Evolutionary conservation across 2,797 vertebrate genomes (phyloP), one percentile per base, ranked within the genome.

Genomic region (Bovichtus diacanthus): DNA sequence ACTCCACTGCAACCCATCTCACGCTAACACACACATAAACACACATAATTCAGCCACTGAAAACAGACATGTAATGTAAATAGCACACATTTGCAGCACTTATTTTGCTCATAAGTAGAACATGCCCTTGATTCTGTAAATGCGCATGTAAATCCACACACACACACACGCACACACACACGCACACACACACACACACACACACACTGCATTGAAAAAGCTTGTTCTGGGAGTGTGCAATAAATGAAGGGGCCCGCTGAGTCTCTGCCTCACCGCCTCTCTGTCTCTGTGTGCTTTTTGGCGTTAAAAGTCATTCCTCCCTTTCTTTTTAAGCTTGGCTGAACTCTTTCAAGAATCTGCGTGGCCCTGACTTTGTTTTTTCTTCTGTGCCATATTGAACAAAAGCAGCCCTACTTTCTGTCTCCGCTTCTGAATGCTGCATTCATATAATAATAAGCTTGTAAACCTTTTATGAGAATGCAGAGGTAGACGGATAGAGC

Each of bases 281-380:
- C 76, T 62, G 61, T 82, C 79, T 85, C 46, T 74, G 38, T 67
- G 58, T 74, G 75, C 81, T 63, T 67, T 68, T 78, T 80, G 81
- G 80, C 68, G n/a, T 84, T 67, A 81, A 88, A 84, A 87, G 85
- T 90, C 88, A 82, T 88, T 71, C 85, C 80, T 83, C 54, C 74
- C 56, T 80, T 88, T 78, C 82, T 82, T 86, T 89, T 81, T 80
- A 76, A 81, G 88, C 86, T 87, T 84, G 88, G 70, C 76, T 85
- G 88, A 88, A 43, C 80, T 53, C 84, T 90, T 92, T 91, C 67
- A 90, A 56, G 63, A 53, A 61, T 66, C 70, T 66, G 46, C 76
- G 0, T 27, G 60, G 78, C 81, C 64, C 23, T 73, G 89, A 77
- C 80, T 85, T 83, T 36, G 74, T 69, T 74, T 69, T 47, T 72